These are phyloP conservation scores for Sebastes iracundus DNA, from an alignment of 2,797 vertebrate genomes.

Conservation along the genomic window DNA sequence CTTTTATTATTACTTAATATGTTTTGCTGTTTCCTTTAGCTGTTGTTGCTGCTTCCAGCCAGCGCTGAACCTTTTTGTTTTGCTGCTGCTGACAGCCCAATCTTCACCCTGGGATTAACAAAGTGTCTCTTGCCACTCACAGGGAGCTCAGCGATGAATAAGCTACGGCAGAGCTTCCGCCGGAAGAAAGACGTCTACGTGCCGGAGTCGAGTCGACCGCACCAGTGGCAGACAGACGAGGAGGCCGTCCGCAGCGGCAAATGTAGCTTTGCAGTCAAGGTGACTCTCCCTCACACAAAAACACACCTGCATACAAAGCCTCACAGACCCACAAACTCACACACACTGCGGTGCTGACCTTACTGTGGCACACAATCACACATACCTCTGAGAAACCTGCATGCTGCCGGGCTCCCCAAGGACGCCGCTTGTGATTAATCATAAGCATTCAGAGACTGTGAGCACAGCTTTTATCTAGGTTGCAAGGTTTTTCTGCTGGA, in stretches of 20 bases:
- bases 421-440: conserved; percentile 63
- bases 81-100: neutral
- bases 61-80: neutral
- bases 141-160: conserved; percentile 93
- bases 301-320: conserved; percentile 3
- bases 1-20: neutral
- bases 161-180: conserved; percentile 98
- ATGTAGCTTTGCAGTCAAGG: conserved; percentile 98
- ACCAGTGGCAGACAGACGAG: conserved; percentile 99
- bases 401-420: conserved; percentile 24
- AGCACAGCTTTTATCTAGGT: conserved; percentile 50
- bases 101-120: conserved; percentile 10
- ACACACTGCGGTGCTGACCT: neutral
- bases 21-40: neutral
- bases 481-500: conserved; percentile 21
- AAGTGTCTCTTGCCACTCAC: conserved; percentile 28
- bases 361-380: neutral
- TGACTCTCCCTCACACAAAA: conserved; percentile 72
- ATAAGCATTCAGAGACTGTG: conserved; percentile 31
- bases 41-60: neutral
- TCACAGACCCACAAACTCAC: neutral
- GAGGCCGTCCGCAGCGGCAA: conserved; percentile 96
- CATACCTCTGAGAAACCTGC: conserved; percentile 28
- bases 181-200: conserved; percentile 99
- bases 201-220: conserved; percentile 97